Percentiles rank a stretch among this genome's conserved stretches.
These are phyloP conservation scores for Orientallactaga bullata DNA, from an alignment of 2,113 vertebrate species.

Conservation along the genomic window DNA sequence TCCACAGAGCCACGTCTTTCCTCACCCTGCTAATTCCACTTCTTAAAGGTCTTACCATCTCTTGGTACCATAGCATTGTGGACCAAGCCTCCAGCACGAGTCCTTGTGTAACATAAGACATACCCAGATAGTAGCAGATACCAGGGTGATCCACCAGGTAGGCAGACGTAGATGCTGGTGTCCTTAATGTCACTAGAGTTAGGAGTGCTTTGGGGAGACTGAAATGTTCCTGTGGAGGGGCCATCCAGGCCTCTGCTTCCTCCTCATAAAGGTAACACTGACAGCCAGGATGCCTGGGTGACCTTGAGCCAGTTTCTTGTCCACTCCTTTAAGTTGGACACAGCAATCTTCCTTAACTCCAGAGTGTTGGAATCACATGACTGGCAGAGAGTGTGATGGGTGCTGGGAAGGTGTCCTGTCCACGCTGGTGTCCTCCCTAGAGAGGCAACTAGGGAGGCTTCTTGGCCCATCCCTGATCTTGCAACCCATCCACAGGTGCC, in stretches of 20 bases:
- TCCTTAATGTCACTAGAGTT: not conserved
- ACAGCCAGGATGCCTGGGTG: not conserved
- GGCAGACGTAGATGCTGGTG: too few species aligned
- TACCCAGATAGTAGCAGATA: not conserved
- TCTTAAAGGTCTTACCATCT: not conserved
- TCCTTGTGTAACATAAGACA: too few species aligned
- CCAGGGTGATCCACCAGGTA: fast-evolving
- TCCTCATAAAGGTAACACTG: not conserved
- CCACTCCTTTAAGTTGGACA: not conserved
- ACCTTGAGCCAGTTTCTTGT: not conserved
- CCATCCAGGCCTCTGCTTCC: not conserved
- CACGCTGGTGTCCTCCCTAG: not conserved
- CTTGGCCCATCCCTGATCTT: not conserved
- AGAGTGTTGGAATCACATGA: not conserved
- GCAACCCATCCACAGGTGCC: slow-evolving; percentile 88
- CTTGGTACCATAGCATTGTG: not conserved
- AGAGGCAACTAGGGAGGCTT: not conserved
- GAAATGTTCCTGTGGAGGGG: not conserved
- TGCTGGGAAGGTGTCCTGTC: not conserved
- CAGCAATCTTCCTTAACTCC: not conserved
- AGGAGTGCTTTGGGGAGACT: not conserved
- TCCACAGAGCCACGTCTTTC: too few species aligned
- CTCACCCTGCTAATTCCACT: not conserved
- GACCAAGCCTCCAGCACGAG: not conserved
- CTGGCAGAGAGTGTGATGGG: not conserved